Evolutionary conservation across 64 coral and sea anemone genomes (phyloP), one percentile per base, ranked within the genome.

Genomic region (Trachythela sp.): DNA sequence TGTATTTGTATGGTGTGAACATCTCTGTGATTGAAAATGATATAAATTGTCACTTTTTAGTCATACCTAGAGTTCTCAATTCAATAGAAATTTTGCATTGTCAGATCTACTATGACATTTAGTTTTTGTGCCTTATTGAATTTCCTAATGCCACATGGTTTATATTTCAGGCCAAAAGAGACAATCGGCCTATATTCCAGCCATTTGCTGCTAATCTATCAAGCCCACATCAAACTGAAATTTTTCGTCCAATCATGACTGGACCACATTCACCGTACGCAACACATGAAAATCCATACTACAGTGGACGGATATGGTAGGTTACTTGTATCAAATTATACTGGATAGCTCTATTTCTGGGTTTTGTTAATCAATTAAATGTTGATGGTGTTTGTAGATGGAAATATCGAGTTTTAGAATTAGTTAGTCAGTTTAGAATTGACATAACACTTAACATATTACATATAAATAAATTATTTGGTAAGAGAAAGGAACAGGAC

Each of bases 211-310:
- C 20, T 20, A 39, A 35, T 37, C 0, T 80, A 15, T 2, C 27
- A 4, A 80, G 75, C 30, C 75, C 75, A 37, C 75, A 80, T 39
- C 75, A 80, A 80, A 80, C 75, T 35, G 75, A 80, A 39, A 80
- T 80, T 10, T 80, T 37, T 39, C 75, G 75, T 29, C 75, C 75
- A 35, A 35, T 80, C 33, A 80, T 80, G 33, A 35, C 75, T 15
- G 75, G 75, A 13, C 75, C 75, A 35, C 75, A 35, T 37, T 14
- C 33, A 37, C 33, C 75, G 10, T 80, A 37, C 37, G 13, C 75
- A 80, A 35, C 33, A 37, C 75, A 80, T 37, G 75, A 80, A 37
- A 80, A 39, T 80, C 75, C 75, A 80, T 80, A 80, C 37, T 64
- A 64, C 26, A 64, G 56, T 64, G 75, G 75, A 5, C 26, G 75